Percentiles rank a stretch among this genome's conserved stretches.
Conservation (phyloP, 2,797 vertebrate species). For the Notolepis coatsorum region DNA sequence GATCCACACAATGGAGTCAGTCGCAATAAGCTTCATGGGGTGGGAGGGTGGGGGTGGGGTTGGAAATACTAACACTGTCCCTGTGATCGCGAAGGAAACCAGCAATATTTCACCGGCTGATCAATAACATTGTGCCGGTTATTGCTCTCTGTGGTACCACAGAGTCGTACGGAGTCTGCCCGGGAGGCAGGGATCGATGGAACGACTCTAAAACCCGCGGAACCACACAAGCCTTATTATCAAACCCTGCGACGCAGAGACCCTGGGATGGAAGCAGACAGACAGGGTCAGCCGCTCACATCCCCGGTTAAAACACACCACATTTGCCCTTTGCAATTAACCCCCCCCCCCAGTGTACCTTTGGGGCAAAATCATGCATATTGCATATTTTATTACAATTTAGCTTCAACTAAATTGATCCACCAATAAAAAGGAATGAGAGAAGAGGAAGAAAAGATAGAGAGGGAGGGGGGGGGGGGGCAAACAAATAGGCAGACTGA, state of each 20-base stretch:
- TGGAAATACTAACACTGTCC: no score
- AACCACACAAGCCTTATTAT: constrained; percentile 15
- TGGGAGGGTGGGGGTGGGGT: neutral
- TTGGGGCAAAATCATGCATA: constrained; percentile 42
- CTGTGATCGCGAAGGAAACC: neutral
- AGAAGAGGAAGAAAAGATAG: constrained; percentile 1
- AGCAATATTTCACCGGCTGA: neutral
- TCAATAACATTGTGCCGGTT: constrained; percentile 13
- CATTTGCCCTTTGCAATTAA: constrained; percentile 59
- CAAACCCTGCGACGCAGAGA: constrained; percentile 17
- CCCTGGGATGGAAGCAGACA: constrained; percentile 31
- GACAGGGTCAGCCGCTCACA: constrained; percentile 28
- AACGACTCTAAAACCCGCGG: constrained; percentile 7
- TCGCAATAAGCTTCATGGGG: neutral
- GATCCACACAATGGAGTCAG: neutral
- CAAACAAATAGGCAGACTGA: neutral
- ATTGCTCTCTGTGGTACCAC: constrained; percentile 7
- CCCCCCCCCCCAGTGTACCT: constrained; percentile 54
- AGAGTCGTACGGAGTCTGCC: constrained; percentile 7
- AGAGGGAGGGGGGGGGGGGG: constrained; percentile 6
- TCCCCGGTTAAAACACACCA: constrained; percentile 36
- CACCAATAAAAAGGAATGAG: neutral
- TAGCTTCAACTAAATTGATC: constrained; percentile 36
- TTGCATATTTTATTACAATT: constrained; percentile 58
- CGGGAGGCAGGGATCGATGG: constrained; percentile 35